These are phyloP conservation scores for Lycaon pictus DNA, from an alignment of 2,113 vertebrate genomes.

Conservation along the genomic window DNA sequence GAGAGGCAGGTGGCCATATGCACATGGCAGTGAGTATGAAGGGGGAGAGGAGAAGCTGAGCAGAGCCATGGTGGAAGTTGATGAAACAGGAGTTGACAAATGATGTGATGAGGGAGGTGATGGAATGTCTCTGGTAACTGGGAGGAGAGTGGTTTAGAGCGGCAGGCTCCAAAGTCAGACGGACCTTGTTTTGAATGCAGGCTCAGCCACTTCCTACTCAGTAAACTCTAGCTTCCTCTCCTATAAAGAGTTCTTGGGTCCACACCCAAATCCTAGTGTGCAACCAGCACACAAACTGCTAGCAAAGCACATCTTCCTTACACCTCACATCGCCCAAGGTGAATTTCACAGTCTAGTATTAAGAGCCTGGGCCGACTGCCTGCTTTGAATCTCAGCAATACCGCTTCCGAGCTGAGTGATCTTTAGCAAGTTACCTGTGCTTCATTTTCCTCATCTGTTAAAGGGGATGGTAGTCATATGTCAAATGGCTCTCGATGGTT, in stretches of 20 bases:
- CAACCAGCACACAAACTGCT: too few species aligned
- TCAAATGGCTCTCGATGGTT: neutral
- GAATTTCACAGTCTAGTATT: neutral
- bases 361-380: neutral
- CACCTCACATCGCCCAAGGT: neutral
- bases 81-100: neutral
- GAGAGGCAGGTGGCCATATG: neutral
- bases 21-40: neutral
- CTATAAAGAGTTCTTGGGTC: neutral
- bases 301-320: neutral
- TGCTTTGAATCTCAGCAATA: neutral
- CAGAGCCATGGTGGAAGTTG: neutral
- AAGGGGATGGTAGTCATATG: too few species aligned
- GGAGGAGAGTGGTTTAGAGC: too few species aligned
- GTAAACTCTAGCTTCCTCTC: neutral
- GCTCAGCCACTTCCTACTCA: neutral
- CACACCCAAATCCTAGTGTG: neutral
- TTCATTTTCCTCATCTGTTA: neutral
- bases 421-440: neutral
- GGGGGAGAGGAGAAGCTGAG: neutral
- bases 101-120: accelerated
- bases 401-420: neutral
- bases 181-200: neutral
- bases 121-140: neutral
- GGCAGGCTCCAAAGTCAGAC: neutral